Evolutionary conservation across 2,888 invertebrate genomes (phyloP), one percentile per base, ranked within the genome.

Genomic region (Tubulanus polymorphus): DNA sequence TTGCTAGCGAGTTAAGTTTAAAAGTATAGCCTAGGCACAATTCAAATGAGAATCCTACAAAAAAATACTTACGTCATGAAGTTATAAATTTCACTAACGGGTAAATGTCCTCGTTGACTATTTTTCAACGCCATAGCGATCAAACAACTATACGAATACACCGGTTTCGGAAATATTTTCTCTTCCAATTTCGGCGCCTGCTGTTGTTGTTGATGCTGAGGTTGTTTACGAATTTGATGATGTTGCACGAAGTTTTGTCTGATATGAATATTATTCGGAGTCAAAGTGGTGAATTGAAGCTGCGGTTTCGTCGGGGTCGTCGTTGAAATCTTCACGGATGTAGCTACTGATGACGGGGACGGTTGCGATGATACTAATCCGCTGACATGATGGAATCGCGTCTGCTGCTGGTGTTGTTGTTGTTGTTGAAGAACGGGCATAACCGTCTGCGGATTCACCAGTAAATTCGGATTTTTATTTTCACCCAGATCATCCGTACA

Each of bases 61-160:
- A 37, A 48, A 53, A 37, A 58, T 62, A 84, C 88, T 85, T 81
- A 91, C 90, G 93, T 96, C 90, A 97, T 95, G 76, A 97, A 97
- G 78, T 91, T 93, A 80, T 97, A 97, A 68, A 97, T 97, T 82
- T 97, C 97, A 12, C 94, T 94, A 32, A 97, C 97, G 2, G 96
- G 96, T 70, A 97, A 81, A 70, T 93, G 91, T 54, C 96, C 96
- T 54, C 90, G 90, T 68, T 88, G 85, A 60, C 95, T 94, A 79
- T 97, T 97, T 81, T 96, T 96, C 61, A 97, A 82, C 3, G 97
- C 95, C 90, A 97, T 90, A 1, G 96, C 96, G 75, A 97, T 97
- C 63, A 97, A 84, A 81, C 96, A 97, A 57, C 94, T 94, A 79
- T 97, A 97, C 15, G 96, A 96, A 81, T 95, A 97, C 2, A 93